A percentile compares a stretch with the other conserved stretches of the same genome.
Conservation (phyloP, 2,888 invertebrate species). For the Oligia fasciuncula region DNA sequence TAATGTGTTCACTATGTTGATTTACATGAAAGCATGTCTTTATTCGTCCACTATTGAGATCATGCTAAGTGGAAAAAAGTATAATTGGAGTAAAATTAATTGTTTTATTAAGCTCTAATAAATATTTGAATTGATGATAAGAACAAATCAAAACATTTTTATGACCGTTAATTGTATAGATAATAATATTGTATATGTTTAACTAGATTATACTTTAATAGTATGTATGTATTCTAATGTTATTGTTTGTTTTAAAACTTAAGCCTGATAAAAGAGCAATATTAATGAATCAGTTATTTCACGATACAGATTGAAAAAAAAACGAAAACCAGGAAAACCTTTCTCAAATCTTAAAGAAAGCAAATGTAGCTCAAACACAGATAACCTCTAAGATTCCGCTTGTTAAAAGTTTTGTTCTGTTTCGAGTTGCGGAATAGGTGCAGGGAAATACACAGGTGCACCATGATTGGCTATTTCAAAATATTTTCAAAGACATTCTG, state of each 20-base stretch:
- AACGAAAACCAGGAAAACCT: neutral
- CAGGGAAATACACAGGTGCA: neutral
- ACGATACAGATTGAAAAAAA: neutral
- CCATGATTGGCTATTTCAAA: neutral
- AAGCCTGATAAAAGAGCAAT: neutral
- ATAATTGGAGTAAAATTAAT: neutral
- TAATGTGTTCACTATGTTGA: neutral
- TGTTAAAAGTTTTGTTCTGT: neutral
- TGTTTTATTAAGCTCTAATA: neutral
- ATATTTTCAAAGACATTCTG: neutral
- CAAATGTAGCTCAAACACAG: neutral
- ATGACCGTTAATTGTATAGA: neutral
- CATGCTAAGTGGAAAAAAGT: neutral
- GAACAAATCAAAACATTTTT: neutral
- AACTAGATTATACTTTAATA: neutral
- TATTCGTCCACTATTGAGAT: neutral
- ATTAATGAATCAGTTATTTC: neutral
- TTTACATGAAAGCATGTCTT: neutral
- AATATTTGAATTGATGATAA: neutral
- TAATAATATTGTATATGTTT: neutral
- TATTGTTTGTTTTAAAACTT: no score
- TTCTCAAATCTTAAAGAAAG: neutral
- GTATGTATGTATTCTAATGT: neutral
- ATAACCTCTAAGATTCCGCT: neutral
- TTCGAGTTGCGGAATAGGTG: neutral